Evolutionary conservation across 2,888 invertebrate species (phyloP).

Genomic region (Tachina fera): DNA sequence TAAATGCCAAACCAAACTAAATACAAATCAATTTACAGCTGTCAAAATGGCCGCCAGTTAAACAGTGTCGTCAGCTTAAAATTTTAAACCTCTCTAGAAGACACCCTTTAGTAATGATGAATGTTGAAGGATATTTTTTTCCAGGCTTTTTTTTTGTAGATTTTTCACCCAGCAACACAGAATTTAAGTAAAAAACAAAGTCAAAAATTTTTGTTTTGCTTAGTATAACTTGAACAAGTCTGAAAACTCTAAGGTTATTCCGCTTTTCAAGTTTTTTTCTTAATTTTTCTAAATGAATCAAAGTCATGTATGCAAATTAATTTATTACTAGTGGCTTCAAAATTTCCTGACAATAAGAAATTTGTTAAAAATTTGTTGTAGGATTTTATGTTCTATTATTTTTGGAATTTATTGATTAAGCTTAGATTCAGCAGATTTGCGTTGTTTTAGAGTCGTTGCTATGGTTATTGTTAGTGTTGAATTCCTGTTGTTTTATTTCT

Average conservation of each 20-base stretch:
- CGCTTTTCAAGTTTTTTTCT: not conserved
- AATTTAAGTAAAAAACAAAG: no score
- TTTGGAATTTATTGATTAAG: constrained; percentile 16
- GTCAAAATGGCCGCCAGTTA: no score
- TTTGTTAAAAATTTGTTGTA: constrained; percentile 18
- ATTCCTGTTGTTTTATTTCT: constrained; percentile 43
- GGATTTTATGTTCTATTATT: constrained; percentile 11
- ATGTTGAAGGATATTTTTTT: no score
- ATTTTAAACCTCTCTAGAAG: no score
- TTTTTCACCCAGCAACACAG: no score
- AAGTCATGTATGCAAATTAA: not conserved
- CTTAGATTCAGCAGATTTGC: constrained; percentile 42
- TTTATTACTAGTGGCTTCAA: not conserved
- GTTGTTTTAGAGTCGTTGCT: constrained; percentile 16
- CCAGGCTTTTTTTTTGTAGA: no score
- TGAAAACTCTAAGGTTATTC: not conserved
- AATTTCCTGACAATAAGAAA: not conserved
- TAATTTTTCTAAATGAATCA: not conserved
- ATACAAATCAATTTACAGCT: no score
- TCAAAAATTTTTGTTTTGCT: no score
- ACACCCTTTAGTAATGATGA: no score
- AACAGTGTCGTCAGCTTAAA: no score
- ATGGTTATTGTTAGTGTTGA: constrained; percentile 25
- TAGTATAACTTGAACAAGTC: no score
- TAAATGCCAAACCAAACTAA: no score